Conservation (phyloP, 1,140 invertebrate species). For the Drosophila azteca region DNA sequence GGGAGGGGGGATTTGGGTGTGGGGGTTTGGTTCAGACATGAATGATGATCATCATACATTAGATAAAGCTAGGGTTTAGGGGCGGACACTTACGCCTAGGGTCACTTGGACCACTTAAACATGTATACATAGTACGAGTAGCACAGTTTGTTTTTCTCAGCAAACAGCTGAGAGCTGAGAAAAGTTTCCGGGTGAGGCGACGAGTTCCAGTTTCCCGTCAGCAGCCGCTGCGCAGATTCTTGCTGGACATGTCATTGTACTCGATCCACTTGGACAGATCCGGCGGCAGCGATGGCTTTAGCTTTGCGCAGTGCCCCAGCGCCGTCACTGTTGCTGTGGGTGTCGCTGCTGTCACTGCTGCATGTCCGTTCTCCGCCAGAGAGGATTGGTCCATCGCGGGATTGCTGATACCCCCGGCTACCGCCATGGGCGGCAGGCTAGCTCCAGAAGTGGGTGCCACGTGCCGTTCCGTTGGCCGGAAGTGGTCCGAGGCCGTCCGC, state of each 20-base stretch:
- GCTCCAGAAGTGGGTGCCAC: neutral
- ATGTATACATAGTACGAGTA: too few species aligned
- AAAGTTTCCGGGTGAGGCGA: too few species aligned
- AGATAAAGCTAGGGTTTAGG: too few species aligned
- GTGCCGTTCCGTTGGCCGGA: constrained; percentile 43
- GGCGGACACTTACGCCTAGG: too few species aligned
- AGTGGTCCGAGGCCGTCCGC: constrained; percentile 51
- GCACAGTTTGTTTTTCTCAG: too few species aligned
- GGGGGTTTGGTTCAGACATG: too few species aligned
- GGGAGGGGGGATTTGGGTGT: neutral
- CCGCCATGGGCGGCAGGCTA: neutral
- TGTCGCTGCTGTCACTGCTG: constrained; percentile 19
- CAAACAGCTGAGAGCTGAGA: too few species aligned
- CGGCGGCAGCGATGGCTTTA: constrained; percentile 86
- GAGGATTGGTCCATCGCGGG: constrained; percentile 44
- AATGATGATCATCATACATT: too few species aligned
- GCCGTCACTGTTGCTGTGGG: constrained; percentile 4
- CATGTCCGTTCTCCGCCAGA: constrained; percentile 75
- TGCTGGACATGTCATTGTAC: constrained; percentile 88
- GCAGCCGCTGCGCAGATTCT: constrained; percentile 85
- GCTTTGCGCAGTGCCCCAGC: constrained; percentile 54
- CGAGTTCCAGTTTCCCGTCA: constrained; percentile 41
- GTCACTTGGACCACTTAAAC: too few species aligned
- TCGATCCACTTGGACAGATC: constrained; percentile 88
- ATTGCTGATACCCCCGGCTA: constrained; percentile 42